These are phyloP conservation scores for Strix aluco DNA, from an alignment of 2,113 vertebrate genomes.

Conservation along the genomic window DNA sequence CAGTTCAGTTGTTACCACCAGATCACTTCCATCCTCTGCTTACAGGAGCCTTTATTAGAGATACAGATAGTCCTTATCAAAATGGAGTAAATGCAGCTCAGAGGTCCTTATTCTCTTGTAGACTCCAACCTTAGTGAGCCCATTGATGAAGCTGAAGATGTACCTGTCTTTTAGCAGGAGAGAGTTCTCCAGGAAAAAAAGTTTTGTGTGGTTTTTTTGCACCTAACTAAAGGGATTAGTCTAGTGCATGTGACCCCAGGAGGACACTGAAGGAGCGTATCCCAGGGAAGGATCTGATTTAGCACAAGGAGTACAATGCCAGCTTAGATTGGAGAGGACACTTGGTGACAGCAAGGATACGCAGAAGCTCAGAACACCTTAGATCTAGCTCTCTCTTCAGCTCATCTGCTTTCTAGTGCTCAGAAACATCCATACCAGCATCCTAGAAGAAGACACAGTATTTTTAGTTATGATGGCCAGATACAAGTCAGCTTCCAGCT, in stretches of 20 bases:
- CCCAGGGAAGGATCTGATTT: neutral
- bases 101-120: neutral
- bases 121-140: neutral
- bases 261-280: neutral
- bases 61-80: neutral
- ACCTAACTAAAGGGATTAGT: neutral
- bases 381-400: neutral
- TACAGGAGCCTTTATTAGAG: neutral
- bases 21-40: neutral
- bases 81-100: neutral
- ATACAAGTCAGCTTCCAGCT: neutral
- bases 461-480: neutral
- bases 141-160: neutral
- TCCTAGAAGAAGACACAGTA: neutral
- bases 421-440: neutral
- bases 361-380: neutral
- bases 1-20: neutral
- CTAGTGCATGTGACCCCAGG: rapidly evolving
- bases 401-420: neutral
- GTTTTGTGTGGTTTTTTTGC: neutral
- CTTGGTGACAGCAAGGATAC: neutral
- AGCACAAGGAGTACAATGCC: neutral
- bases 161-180: neutral
- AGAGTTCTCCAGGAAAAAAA: neutral
- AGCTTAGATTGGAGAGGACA: neutral